A percentile compares a stretch with the other conserved stretches of the same genome.
phyloP scores from a whole-genome alignment of 2,113 vertebrate genomes.

The Maccullochella peelii region DNA sequence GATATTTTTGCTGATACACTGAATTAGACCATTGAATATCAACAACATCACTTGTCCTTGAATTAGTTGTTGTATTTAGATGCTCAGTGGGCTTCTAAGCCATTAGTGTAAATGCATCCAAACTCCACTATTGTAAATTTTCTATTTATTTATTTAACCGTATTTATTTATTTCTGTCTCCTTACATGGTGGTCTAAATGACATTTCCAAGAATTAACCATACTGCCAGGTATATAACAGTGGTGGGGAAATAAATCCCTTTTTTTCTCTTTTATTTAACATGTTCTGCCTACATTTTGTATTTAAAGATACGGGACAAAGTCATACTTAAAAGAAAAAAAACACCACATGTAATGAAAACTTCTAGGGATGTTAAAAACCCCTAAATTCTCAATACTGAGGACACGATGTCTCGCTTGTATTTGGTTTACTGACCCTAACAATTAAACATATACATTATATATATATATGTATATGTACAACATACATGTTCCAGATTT shows the following conservation, averaged over 20 bases:
- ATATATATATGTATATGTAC: background rate
- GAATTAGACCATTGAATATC: background rate
- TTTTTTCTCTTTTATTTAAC: background rate
- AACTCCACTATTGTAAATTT: background rate
- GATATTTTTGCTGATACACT: constrained; percentile 17
- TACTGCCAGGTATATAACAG: background rate
- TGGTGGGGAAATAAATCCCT: background rate
- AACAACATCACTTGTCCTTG: background rate
- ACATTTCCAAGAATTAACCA: background rate
- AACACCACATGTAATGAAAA: background rate
- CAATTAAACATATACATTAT: background rate
- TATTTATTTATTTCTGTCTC: background rate
- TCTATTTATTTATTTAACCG: background rate
- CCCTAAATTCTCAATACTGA: background rate
- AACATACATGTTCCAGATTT: background rate
- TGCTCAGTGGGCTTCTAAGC: background rate
- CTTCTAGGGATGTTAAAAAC: background rate
- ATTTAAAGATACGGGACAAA: too few relatives aligned
- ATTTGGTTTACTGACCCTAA: background rate
- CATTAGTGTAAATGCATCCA: background rate
- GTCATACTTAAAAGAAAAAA: background rate
- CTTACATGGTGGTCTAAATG: background rate
- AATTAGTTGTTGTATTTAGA: background rate
- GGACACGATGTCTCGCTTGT: background rate
- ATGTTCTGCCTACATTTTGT: too few relatives aligned